A percentile compares a stretch with the other conserved stretches of the same genome.
phyloP scores from a whole-genome alignment of 2,113 vertebrate species.

The Xiphophorus couchianus region DNA sequence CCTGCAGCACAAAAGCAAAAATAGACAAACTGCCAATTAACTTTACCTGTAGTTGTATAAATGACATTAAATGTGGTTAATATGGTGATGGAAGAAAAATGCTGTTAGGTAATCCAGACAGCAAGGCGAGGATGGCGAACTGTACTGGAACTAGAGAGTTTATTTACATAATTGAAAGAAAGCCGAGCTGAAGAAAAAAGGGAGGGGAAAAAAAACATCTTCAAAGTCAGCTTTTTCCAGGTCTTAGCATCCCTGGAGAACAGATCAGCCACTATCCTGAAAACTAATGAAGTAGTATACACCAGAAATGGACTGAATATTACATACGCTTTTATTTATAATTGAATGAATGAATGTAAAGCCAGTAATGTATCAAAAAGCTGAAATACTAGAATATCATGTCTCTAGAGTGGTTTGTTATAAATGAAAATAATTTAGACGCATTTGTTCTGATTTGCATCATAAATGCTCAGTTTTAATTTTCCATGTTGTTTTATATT shows the following conservation, averaged over 20 bases:
- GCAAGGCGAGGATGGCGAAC: constrained; percentile 24
- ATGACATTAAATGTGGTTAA: constrained; percentile 36
- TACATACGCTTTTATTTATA: constrained; percentile 35
- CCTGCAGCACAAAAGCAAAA: constrained; percentile 21
- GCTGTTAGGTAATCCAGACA: constrained; percentile 14
- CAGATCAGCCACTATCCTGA: constrained; percentile 70
- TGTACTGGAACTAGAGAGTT: constrained; percentile 23
- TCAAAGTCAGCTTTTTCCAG: constrained; percentile 60
- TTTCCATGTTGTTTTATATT: constrained; percentile 37
- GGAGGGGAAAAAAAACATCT: constrained; percentile 21
- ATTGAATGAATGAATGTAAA: background rate
- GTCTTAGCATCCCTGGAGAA: constrained; percentile 61
- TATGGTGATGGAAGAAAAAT: constrained; percentile 14
- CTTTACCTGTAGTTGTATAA: constrained; percentile 17
- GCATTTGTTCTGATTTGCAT: background rate
- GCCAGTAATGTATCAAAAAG: too few species aligned
- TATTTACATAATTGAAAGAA: constrained; percentile 48
- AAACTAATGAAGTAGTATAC: constrained; percentile 74
- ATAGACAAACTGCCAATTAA: constrained; percentile 24
- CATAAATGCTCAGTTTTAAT: background rate
- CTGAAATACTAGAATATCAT: background rate
- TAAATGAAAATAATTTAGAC: background rate
- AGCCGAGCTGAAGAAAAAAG: constrained; percentile 16
- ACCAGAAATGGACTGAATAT: constrained; percentile 72
- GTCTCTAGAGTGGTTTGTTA: background rate